Evolutionary conservation across 1,140 invertebrate species (phyloP).

Genomic region (Lucilia sericata): DNA sequence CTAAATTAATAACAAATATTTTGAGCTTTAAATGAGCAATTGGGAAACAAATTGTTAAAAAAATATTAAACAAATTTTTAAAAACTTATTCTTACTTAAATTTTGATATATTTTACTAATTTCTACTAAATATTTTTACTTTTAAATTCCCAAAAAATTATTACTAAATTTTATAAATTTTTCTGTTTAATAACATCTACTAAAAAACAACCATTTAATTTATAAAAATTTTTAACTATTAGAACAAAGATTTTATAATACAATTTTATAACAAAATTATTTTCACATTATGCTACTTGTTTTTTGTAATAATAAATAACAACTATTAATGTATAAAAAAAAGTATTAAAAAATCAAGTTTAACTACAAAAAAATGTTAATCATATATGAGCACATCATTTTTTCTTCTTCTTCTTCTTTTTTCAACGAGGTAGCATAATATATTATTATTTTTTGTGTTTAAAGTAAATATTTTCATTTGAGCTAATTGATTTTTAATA

Average conservation of each 20-base stretch:
- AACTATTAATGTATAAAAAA: too few relatives aligned
- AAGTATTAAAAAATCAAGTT: background rate
- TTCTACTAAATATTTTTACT: background rate
- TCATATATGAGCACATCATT: constrained; percentile 45
- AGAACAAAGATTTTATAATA: background rate
- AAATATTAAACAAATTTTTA: too few relatives aligned
- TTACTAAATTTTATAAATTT: background rate
- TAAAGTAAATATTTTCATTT: background rate
- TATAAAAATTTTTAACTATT: background rate
- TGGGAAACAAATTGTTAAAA: too few relatives aligned
- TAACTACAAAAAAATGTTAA: background rate
- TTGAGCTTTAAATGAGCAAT: too few relatives aligned
- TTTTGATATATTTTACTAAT: background rate
- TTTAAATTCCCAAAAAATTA: background rate
- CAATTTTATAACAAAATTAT: background rate
- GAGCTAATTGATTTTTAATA: background rate
- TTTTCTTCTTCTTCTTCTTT: background rate
- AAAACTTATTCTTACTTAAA: too few relatives aligned
- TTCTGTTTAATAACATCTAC: background rate
- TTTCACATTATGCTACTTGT: background rate
- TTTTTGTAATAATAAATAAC: background rate
- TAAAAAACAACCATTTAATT: background rate
- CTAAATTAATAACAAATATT: too few relatives aligned
- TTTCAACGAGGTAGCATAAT: constrained; percentile 45
- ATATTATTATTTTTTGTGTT: background rate